These are phyloP conservation scores for Pao palembangensis DNA, from an alignment of 2,113 vertebrate species.

Conservation along the genomic window DNA sequence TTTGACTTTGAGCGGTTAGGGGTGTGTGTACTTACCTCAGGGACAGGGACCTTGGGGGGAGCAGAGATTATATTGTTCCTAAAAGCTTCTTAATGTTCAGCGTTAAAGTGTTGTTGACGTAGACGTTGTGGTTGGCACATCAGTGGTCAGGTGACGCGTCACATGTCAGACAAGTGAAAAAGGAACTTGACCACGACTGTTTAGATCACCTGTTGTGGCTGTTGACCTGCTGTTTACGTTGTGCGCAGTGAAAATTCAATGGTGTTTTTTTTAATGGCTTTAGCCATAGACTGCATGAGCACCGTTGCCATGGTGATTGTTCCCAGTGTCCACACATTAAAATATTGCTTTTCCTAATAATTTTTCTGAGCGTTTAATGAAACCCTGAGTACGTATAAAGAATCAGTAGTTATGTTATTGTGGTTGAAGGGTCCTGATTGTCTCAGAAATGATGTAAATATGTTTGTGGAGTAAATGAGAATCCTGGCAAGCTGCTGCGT, in stretches of 20 bases:
- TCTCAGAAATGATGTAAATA: neutral
- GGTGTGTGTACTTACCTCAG: slow-evolving; percentile 63
- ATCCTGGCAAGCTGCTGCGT: neutral
- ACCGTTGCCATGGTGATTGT: slow-evolving; percentile 58
- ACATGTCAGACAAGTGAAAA: no score
- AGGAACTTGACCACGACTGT: no score
- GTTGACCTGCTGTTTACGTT: no score
- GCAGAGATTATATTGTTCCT: slow-evolving; percentile 65
- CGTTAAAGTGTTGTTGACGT: no score
- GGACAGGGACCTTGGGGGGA: slow-evolving; percentile 17
- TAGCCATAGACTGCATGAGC: slow-evolving; percentile 36
- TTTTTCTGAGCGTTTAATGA: slow-evolving; percentile 27
- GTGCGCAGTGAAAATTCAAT: slow-evolving; percentile 46
- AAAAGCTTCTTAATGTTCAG: slow-evolving; percentile 26
- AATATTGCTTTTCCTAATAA: slow-evolving; percentile 39
- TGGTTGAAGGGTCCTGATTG: no score
- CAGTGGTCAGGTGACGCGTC: no score
- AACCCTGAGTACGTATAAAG: slow-evolving; percentile 1
- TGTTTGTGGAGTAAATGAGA: neutral
- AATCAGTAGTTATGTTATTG: no score
- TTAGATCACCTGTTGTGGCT: no score
- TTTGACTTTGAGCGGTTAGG: slow-evolving; percentile 69
- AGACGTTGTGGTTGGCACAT: no score
- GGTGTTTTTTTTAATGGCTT: slow-evolving; percentile 55
- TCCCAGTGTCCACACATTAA: slow-evolving; percentile 36